A percentile compares a stretch with the other conserved stretches of the same genome.
These are phyloP conservation scores for Tortrix viridana DNA, from an alignment of 2,888 invertebrate species.

Conservation along the genomic window DNA sequence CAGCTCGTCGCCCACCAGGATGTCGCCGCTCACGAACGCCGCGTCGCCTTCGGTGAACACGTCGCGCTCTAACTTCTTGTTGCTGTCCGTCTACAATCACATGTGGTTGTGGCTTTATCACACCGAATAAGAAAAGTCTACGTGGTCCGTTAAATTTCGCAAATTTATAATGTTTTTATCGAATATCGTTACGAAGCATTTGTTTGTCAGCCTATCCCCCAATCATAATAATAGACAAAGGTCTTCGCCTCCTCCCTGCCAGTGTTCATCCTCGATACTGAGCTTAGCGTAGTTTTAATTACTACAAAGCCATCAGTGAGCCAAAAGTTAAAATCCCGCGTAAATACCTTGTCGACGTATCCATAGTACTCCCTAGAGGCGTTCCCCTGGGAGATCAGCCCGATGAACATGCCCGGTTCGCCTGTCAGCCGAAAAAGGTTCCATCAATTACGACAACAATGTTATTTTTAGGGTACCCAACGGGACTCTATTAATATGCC, in stretches of 20 bases:
- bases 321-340: not conserved
- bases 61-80: slow-evolving; percentile 92
- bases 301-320: not conserved
- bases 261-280: no score
- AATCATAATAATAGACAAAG: no score
- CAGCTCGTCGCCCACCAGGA: slow-evolving; percentile 94
- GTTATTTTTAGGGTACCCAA: no score
- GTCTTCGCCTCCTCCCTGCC: no score
- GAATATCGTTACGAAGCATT: no score
- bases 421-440: slow-evolving; percentile 72
- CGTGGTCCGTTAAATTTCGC: no score
- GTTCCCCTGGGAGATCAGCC: slow-evolving; percentile 86
- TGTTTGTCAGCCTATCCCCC: no score
- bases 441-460: slow-evolving; percentile 26
- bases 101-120: no score
- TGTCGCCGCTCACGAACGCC: slow-evolving; percentile 96
- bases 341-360: slow-evolving; percentile 82
- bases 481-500: no score
- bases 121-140: no score
- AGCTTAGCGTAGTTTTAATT: no score
- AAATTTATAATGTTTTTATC: no score
- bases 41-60: slow-evolving; percentile 94
- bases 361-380: slow-evolving; percentile 86
- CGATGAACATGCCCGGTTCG: slow-evolving; percentile 94
- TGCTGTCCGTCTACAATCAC: slow-evolving; percentile 87